These are phyloP conservation scores for Danaus chrysippus DNA, from an alignment of 2,888 invertebrate genomes.

Conservation along the genomic window DNA sequence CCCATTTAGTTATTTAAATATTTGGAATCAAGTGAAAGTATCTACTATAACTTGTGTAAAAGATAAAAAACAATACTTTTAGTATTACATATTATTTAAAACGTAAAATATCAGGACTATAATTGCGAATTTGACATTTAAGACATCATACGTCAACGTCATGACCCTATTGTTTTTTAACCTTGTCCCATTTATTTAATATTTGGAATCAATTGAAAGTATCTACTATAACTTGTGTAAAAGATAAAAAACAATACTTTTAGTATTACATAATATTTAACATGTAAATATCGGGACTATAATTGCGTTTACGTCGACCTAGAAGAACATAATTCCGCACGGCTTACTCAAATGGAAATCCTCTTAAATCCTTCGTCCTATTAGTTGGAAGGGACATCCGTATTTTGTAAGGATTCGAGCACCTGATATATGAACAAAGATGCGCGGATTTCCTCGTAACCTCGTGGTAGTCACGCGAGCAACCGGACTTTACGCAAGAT, in stretches of 20 bases:
- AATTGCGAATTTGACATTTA: not conserved
- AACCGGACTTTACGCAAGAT: slow-evolving; percentile 36
- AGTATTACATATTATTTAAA: not conserved
- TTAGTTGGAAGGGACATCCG: not conserved
- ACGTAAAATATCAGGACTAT: not conserved
- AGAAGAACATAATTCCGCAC: not conserved
- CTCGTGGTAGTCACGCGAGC: slow-evolving; percentile 22
- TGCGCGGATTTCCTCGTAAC: slow-evolving; percentile 25
- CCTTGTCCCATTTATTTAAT: slow-evolving; percentile 42
- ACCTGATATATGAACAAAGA: slow-evolving; percentile 18
- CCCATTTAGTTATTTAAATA: slow-evolving; percentile 33
- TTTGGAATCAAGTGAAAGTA: slow-evolving; percentile 42
- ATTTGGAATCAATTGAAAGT: slow-evolving; percentile 42
- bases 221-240: not conserved
- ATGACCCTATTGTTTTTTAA: slow-evolving; percentile 35
- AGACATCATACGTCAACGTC: slow-evolving; percentile 16
- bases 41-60: not conserved
- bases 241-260: too few relatives aligned
- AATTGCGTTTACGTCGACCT: not conserved
- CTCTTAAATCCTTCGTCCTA: not conserved
- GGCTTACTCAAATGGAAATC: too few relatives aligned
- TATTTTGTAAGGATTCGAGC: slow-evolving; percentile 15
- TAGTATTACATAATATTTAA: not conserved
- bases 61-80: too few relatives aligned
- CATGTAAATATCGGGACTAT: not conserved